Base-by-base conservation (phyloP, 2,113 vertebrate species). In the Stegastes partitus region DNA sequence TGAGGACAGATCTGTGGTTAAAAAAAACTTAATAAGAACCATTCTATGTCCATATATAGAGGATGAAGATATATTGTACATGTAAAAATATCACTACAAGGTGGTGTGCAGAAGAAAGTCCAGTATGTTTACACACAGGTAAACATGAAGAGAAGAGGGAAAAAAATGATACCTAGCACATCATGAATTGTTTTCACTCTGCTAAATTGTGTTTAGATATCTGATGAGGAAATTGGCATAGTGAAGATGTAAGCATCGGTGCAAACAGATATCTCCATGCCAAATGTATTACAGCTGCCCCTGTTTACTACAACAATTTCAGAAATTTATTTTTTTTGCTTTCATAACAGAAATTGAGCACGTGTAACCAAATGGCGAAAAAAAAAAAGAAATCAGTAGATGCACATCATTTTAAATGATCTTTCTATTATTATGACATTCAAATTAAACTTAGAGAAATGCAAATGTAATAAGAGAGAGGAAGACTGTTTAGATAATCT, bases 1-100 rank as follows among this genome's bases (percentile, higher is more conserved):
- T 99, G 90, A 96, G 96, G 83, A 63, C 47, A 81, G 51, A 81
- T 31, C 12, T 66, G 34, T 28, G 37, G 44, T 26, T 62, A 21
- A 75, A 39, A 47, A 53, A 78, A 68, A 23, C 1, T 49, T 15
- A 12, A 1, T 21, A 8, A 44, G 12, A 68, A 25, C 4, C 16
- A 18, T 42, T 44, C 8, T n/a, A 31, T 76, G 49, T 61, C 25
- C 56, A 56, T 18, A 47, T 50, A 22, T 44, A 59, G 31, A 21
- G 11, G 50, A 69, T 39, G 26, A 56, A 68, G 51, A 14, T 34
- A 23, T 49, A 26, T 31, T 74, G 15, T 31, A 39, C 28, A 11
- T 73, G 23, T 51, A 2, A 23, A 57, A 69, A 16, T 70, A 58
- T 47, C 51, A 5, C 55, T 51, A 10, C 31, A 18, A 16, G 42